Base-by-base conservation (phyloP, 2,888 invertebrate genomes). In the Drosophila tripunctata region DNA sequence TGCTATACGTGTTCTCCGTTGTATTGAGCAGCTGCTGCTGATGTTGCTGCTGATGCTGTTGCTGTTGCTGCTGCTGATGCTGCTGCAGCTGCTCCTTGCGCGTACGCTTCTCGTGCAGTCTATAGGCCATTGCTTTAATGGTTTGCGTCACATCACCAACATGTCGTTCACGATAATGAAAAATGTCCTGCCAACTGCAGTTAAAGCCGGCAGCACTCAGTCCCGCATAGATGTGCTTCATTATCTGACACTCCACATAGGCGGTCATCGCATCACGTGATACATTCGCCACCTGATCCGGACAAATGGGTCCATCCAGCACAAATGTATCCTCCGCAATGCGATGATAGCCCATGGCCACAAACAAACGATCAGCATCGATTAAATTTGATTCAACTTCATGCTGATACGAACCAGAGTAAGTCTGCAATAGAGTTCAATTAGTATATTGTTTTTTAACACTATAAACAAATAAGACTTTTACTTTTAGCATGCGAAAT, bases 401-500 rank as follows among this genome's bases (percentile, higher is more conserved):
- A 90, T 97, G 97, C 88, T 96, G 96, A 92, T 94, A 97, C 91
- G 95, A 97, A 6, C 97, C 97, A 70, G 95, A 95, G 91, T 96
- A 97, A 77, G 96, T 93, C 97, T 97, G 38, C 88, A 48, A 0
- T 5, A 2, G 3, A 17, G 3, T 24, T 1, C 0, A 4, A 7
- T 41, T 3, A 24, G 17, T 3, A 6, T 19, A 27, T 27, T n/a
- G n/a, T n/a, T n/a, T n/a, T n/a, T n/a, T n/a, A n/a, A n/a, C n/a
- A n/a, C n/a, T n/a, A n/a, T n/a, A n/a, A n/a, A n/a, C n/a, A n/a
- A n/a, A n/a, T n/a, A n/a, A n/a, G n/a, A n/a, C n/a, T n/a, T n/a
- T 90, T 88, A 97, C 97, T 93, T 96, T 94, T 67, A 97, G 94
- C 66, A 94, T 93, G 78, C 94, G 93, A 90, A 96, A 98, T 90